Conservation (phyloP, 2,113 vertebrate species). For the Pygoscelis antarcticus region DNA sequence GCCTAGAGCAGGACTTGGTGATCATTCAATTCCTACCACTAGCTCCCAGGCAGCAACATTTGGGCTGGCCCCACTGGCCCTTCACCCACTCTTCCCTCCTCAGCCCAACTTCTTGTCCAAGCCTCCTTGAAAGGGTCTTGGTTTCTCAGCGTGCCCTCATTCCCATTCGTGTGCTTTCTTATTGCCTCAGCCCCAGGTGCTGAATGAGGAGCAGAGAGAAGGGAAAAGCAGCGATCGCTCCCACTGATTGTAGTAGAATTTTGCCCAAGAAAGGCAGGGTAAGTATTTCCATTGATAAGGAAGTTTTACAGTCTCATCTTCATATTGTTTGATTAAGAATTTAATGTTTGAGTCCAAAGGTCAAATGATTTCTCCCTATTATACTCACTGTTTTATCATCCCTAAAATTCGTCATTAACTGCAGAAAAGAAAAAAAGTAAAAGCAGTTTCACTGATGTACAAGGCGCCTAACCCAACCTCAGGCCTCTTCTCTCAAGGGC, state of each 20-base stretch:
- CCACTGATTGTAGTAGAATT: background rate
- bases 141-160: accelerated
- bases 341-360: background rate
- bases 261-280: background rate
- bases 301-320: background rate
- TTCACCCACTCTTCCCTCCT: background rate
- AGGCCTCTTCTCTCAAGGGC: background rate
- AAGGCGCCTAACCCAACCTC: background rate
- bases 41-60: background rate
- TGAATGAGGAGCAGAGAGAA: background rate
- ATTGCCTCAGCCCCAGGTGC: background rate
- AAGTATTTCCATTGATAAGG: background rate
- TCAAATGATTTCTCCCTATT: background rate
- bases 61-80: background rate
- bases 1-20: background rate
- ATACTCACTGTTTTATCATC: background rate
- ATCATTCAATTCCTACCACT: background rate
- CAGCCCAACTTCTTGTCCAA: background rate
- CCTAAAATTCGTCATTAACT: background rate
- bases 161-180: background rate
- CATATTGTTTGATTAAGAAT: background rate
- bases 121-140: background rate
- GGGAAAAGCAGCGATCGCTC: background rate
- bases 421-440: background rate
- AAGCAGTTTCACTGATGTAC: background rate